Base-by-base conservation (phyloP, 2,113 vertebrate genomes). In the Oncorhynchus mykiss region DNA sequence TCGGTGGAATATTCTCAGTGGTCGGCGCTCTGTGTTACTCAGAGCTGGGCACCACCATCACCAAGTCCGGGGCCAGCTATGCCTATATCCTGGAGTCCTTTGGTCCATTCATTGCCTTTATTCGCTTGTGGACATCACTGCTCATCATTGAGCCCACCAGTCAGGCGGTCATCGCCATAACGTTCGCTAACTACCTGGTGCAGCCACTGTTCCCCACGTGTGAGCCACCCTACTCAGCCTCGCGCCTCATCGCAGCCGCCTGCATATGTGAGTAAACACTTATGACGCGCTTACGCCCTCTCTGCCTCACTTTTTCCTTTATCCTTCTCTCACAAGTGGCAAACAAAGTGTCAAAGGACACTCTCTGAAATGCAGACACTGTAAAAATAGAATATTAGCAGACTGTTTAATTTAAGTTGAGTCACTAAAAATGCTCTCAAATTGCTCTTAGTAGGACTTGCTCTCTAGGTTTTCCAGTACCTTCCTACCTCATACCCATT, bases 41-140 rank as follows among this genome's bases (percentile, higher is more conserved):
- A 3, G 97, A 99, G 85, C 92, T 99, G 79, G 97, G 97, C 76
- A 99, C 97, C 80, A 99, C 97, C 64, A 96, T 99, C 86, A 96
- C 93, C 0, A 99, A 99, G 75, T 99, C 97, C 1, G 97, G 97
- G 70, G 97, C 96, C 25, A 97, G 96, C 64, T 99, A 99, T 0
- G 95, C 96, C 0, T 99, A 99, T 72, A 99, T 99, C 83, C 90
- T 99, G 85, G 97, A 99, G 86, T 95, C 97, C 0, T 99, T 98
- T 27, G 97, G 97, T 7, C 93, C 95, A 78, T 99, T 98, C 90
- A 91, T 97, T 27, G 97, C 97, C 59, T 99, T 99, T 78, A 96
- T 99, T 77, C 96, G 96, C 18, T 92, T 99, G 54, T 99, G 98
- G 97, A 95, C 95, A 2, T 98, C 97, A 0, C 83, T 99, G 66